Base-by-base conservation (phyloP, 2,888 invertebrate genomes). In the Actias luna region DNA sequence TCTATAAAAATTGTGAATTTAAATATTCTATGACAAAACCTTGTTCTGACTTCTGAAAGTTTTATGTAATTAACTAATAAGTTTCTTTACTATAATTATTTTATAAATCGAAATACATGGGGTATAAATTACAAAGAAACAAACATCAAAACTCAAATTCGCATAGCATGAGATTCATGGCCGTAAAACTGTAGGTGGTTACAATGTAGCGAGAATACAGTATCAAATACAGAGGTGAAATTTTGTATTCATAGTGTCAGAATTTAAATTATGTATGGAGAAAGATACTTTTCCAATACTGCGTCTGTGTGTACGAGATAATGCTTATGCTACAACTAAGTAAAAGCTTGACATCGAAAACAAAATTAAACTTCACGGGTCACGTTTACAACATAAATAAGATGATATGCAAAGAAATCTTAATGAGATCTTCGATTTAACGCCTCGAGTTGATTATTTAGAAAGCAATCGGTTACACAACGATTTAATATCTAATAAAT, bases 371-470 rank as follows among this genome's bases (percentile, higher is more conserved):
- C 42, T 25, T 29, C 39, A 63, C 66, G 65, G 77, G 76, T 79
- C 79, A 79, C 70, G 74, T 68, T 67, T 65, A 65, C 67, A 65
- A 70, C 77, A 77, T 82, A 82, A 82, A 78, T 81, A 74, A 73
- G 73, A 64, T 63, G 65, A 69, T 67, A 62, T 60, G 50, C 65
- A 63, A 64, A 64, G 50, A 64, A 70, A 79, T 77, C 79, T 79
- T 75, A 80, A 80, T 76, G 75, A 78, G 79, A 80, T 80, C 78
- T 77, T 62, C 61, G 72, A 73, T 70, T 70, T 70, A 67, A 67
- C 61, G 67, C 65, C 63, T 61, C 64, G 62, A 35, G 42, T 63
- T 67, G 66, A 68, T 68, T 65, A 64, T 57, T 65, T 69, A 65
- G 65, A 65, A 67, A 67, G 63, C 65, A 35, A 60, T 67, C 42